Evolutionary conservation across 2,888 invertebrate species (phyloP), one percentile per base, ranked within the genome.

Genomic region (Drosophila meridionalis): DNA sequence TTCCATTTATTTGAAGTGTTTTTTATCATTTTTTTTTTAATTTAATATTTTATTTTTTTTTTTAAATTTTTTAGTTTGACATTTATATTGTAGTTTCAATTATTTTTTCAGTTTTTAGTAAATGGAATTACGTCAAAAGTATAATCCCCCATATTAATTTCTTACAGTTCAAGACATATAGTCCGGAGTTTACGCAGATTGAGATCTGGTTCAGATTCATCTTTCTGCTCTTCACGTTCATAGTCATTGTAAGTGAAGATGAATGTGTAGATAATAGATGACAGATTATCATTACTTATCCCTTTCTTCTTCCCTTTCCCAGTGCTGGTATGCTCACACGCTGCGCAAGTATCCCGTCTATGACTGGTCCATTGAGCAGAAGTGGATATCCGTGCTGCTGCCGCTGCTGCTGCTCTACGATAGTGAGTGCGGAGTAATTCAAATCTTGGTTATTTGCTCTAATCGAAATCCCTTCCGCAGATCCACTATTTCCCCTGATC

Each of bases 281-380:
- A 14, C 2, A 43, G 8, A 9, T 45, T 30, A 34, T n/a, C 2
- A 28, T 11, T 4, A 34, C 26, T 9, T 9, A 14, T 14, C 26
- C 26, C 5, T 5, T 20, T 20, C 20, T 1, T 1, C 20, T 20
- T 20, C 20, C 20, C 20, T 20, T 20, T 5, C 5, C 5, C 28
- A 99, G 99, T 98, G 98, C 92, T 97, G 98, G 97, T 99, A 98
- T 93, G 97, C 97, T 43, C 97, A 98, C 93, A 95, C 96, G 0
- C 94, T 99, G 80, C 94, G 98, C 82, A 97, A 96, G 92, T 99
- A 97, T 93, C 95, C 97, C 0, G 94, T 97, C 50, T 95, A 96
- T 83, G 98, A 99, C 93, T 99, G 99, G 99, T 98, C 99, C 59
- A 98, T 99, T 88, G 99, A 99, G 93, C 99, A 99, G 92, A 98